Conservation (phyloP, 2,797 vertebrate species). For the Centroberyx gerrardi region DNA sequence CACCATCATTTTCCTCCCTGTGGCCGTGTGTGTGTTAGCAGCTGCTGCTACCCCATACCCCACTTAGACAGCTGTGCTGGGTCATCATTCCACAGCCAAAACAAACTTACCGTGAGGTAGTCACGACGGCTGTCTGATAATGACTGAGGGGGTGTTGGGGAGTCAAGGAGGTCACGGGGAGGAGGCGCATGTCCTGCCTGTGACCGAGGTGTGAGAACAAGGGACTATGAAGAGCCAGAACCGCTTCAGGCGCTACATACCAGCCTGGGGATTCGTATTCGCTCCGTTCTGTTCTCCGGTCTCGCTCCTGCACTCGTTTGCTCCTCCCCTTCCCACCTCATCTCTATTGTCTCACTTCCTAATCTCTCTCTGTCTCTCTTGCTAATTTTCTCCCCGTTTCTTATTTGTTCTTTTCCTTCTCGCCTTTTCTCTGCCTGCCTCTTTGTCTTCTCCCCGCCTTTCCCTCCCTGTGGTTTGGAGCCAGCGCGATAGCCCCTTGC, state of each 20-base stretch:
- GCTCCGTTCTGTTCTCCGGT: slow-evolving; percentile 42
- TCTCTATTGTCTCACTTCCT: slow-evolving; percentile 60
- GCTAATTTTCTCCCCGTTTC: slow-evolving; percentile 63
- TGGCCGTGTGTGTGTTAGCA: slow-evolving; percentile 72
- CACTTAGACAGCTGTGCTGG: slow-evolving; percentile 87
- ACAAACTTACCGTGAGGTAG: slow-evolving; percentile 75
- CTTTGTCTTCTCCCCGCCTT: slow-evolving; percentile 49
- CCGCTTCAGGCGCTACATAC: slow-evolving; percentile 17
- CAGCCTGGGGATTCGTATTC: slow-evolving; percentile 30
- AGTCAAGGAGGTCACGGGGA: slow-evolving; percentile 41
- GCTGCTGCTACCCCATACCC: slow-evolving; percentile 86
- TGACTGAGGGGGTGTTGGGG: slow-evolving; percentile 52
- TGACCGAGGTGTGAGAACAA: slow-evolving; percentile 18
- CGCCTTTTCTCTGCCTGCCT: slow-evolving; percentile 26
- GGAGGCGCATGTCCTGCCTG: slow-evolving; percentile 35
- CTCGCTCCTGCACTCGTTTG: slow-evolving; percentile 51
- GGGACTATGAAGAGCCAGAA: slow-evolving; percentile 20
- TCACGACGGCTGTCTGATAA: slow-evolving; percentile 66
- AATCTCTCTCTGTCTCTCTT: slow-evolving; percentile 50
- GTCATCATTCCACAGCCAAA: slow-evolving; percentile 81
- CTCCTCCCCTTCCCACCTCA: slow-evolving; percentile 41
- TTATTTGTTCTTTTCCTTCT: slow-evolving; percentile 43
- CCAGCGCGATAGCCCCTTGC: slow-evolving; percentile 50
- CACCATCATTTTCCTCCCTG: slow-evolving; percentile 58
- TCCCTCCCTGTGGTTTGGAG: slow-evolving; percentile 53